These are phyloP conservation scores for Mystacides longicornis DNA, from an alignment of 2,888 invertebrate genomes.

Conservation along the genomic window DNA sequence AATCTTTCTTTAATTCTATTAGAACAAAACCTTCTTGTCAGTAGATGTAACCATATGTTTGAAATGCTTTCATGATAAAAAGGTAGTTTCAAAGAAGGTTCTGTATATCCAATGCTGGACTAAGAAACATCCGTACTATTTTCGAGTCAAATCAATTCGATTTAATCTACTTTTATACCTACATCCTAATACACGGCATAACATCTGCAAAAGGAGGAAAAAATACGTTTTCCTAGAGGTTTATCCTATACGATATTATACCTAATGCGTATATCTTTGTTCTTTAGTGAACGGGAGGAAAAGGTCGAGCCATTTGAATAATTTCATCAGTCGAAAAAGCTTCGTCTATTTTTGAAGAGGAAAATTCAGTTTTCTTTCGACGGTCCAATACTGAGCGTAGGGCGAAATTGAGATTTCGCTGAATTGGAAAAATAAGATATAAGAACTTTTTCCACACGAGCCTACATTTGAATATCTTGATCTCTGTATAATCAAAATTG, in stretches of 20 bases:
- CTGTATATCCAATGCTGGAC: too few species aligned
- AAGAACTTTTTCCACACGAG: background rate
- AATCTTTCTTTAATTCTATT: too few species aligned
- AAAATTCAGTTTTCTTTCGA: background rate
- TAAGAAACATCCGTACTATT: too few species aligned
- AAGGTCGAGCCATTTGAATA: slow-evolving; percentile 24
- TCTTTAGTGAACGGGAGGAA: slow-evolving; percentile 3
- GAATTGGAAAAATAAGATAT: slow-evolving; percentile 4
- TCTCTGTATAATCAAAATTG: slow-evolving; percentile 2
- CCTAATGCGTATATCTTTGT: background rate
- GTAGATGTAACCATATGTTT: too few species aligned
- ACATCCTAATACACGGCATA: background rate
- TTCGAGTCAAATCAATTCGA: background rate
- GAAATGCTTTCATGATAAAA: too few species aligned
- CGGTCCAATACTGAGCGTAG: background rate
- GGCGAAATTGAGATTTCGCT: slow-evolving; percentile 4
- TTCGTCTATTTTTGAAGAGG: slow-evolving; percentile 1
- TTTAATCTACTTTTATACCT: background rate
- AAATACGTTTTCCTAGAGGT: background rate
- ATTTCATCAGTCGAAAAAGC: slow-evolving; percentile 17
- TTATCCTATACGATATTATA: background rate
- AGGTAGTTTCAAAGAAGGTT: too few species aligned
- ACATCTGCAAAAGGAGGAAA: background rate
- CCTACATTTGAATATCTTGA: slow-evolving; percentile 6
- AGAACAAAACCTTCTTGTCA: too few species aligned